Base-by-base conservation (phyloP, 1,140 invertebrate species). In the Diprion similis region DNA sequence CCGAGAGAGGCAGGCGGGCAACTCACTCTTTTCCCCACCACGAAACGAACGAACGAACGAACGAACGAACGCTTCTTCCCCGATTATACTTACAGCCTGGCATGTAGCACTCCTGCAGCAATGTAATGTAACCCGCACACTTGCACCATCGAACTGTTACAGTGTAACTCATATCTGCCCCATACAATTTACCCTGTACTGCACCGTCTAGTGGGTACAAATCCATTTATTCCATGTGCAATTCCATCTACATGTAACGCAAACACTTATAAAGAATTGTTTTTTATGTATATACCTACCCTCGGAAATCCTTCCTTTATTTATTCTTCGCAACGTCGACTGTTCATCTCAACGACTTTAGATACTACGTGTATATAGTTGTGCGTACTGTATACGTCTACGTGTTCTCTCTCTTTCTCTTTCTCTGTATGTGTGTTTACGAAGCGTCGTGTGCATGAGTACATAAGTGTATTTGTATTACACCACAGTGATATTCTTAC, bases 121-220 rank as follows among this genome's bases (percentile, higher is more conserved):
- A 76, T 71, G n/a, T 59, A 17, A 51, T 72, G 65, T 71, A 37
- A 47, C 64, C 48, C 48, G 11, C 59, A 46, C 24, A 47, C 51
- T 59, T 24, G 46, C 48, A 78, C 77, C 76, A 77, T 66, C 71
- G 75, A 24, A 18, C 19, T 74, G 67, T 64, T 19, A 15, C 64
- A 67, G 51, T 70, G 47, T n/a, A 48, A 70, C 46, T 66, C 10
- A 68, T 15, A n/a, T 45, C 67, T 51, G 66, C 73, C 46, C 45
- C 75, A 71, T 75, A 67, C 74, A 73, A 80, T 74, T 75, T 70
- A 72, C 74, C 76, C 77, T 70, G 73, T 70, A 73, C 66, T 37
- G 68, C 66, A 24, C 59, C n/a, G n/a, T n/a, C 17, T 15, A 0
- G 17, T 64, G 70, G 70, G 68, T 74, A 47, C 6, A 46, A 15